Conservation (phyloP, 1,140 invertebrate species). For the Polypedilum vanderplanki region DNA sequence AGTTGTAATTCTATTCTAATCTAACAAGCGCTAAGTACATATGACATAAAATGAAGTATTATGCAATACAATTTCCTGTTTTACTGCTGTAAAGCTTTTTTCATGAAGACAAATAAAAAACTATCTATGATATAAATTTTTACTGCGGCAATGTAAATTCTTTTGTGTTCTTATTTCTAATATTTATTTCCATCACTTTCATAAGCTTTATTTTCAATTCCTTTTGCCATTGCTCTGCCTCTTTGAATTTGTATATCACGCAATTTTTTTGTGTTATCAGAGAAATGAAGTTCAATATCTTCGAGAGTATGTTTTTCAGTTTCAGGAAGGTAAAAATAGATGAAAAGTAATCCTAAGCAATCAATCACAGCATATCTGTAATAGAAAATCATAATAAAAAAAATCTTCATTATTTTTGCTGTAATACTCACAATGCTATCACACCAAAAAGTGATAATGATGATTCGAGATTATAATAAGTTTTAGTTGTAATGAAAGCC, state of each 20-base stretch:
- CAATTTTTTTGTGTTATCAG: slow-evolving; percentile 40
- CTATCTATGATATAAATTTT: neutral
- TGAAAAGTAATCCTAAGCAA: slow-evolving; percentile 43
- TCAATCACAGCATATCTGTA: neutral
- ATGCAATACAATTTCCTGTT: too few species aligned
- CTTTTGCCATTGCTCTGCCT: neutral
- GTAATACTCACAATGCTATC: slow-evolving; percentile 55
- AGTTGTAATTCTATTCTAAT: too few species aligned
- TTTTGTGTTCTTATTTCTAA: neutral
- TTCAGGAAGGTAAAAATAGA: slow-evolving; percentile 67
- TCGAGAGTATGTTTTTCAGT: slow-evolving; percentile 68
- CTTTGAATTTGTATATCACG: slow-evolving; percentile 30
- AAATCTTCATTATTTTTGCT: neutral
- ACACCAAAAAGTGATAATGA: slow-evolving; percentile 48
- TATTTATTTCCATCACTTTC: neutral
- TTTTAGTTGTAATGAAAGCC: slow-evolving; percentile 56
- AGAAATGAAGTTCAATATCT: slow-evolving; percentile 59
- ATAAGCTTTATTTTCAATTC: neutral
- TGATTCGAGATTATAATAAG: slow-evolving; percentile 49
- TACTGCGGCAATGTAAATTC: neutral
- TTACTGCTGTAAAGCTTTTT: neutral
- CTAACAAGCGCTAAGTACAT: too few species aligned
- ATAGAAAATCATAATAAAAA: neutral
- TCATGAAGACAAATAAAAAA: neutral
- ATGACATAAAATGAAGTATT: too few species aligned